A percentile compares a stretch with the other conserved stretches of the same genome.
Conservation (phyloP, 2,888 invertebrate genomes). For the Calameuta pallipes region DNA sequence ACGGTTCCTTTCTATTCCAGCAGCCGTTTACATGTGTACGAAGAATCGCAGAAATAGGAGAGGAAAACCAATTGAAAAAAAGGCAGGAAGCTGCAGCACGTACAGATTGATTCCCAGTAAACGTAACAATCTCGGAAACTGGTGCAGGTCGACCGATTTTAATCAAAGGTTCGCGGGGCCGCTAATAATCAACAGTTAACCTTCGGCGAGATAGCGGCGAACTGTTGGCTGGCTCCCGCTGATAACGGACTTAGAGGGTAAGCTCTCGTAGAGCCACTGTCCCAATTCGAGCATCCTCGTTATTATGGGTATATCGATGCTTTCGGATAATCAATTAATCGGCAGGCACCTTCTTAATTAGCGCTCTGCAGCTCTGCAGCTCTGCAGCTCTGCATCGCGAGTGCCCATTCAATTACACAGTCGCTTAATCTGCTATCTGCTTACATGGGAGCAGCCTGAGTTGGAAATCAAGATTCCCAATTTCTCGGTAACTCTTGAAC, state of each 20-base stretch:
- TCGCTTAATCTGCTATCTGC: slow-evolving; percentile 48
- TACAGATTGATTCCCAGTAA: not conserved
- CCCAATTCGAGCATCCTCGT: slow-evolving; percentile 40
- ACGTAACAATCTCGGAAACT: not conserved
- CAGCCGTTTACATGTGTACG: not conserved
- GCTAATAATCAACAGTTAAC: slow-evolving; percentile 52
- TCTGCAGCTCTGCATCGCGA: slow-evolving; percentile 37
- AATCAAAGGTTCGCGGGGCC: slow-evolving; percentile 47
- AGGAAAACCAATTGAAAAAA: not conserved
- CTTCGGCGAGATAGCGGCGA: slow-evolving; percentile 35
- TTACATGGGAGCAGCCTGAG: slow-evolving; percentile 23
- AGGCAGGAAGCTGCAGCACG: not conserved
- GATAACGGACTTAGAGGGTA: slow-evolving; percentile 58
- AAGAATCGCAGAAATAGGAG: not conserved
- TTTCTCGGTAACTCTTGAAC: not conserved
- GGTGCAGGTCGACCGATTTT: slow-evolving; percentile 39
- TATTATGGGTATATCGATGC: slow-evolving; percentile 32
- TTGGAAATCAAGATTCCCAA: not conserved
- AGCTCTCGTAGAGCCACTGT: slow-evolving; percentile 29
- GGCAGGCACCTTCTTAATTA: slow-evolving; percentile 43
- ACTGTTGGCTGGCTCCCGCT: slow-evolving; percentile 43
- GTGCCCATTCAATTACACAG: slow-evolving; percentile 50
- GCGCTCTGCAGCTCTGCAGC: slow-evolving; percentile 25
- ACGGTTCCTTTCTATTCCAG: not conserved
- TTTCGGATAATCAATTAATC: slow-evolving; percentile 50